Evolutionary conservation across 2,113 vertebrate species (phyloP), one percentile per base, ranked within the genome.

Genomic region (Zingel zingel): DNA sequence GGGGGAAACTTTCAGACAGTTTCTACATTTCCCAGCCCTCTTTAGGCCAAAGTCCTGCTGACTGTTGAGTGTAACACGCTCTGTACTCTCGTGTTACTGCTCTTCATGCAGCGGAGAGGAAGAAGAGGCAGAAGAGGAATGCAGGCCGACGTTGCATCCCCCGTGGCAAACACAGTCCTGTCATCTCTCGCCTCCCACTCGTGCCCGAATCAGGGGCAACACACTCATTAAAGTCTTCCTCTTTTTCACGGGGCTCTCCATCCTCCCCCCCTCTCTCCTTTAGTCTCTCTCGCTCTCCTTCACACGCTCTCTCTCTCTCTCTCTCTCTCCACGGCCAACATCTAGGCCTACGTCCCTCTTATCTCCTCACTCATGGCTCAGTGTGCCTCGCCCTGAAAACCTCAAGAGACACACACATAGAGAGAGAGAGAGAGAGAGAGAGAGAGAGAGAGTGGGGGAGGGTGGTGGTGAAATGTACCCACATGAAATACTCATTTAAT

Each of bases 151-250:
- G 9, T 72, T 65, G 69, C 77, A 53, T 83, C 74, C 45, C 87
- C 78, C 70, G 1, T 73, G 81, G 83, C 86, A 68, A 39, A 65
- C 83, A 27, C 70, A 62, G 74, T 56, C 70, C 78, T 77, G 87
- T 89, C 84, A 85, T 82, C 86, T 82, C 83, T 76, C 59, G 76
- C 84, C 73, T 87, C 47, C 21, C 57, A 33, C 80, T 81, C 62
- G 62, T 86, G 71, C 59, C 64, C 30, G 73, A 83, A 82, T 85
- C 79, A 78, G 79, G 72, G 75, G 51, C 79, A 87, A 83, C 68
- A 7, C 61, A 68, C 90, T 89, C 84, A 85, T 91, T 89, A 86
- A 10, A 79, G 82, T 65, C 71, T 77, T 76, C 50, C 62, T 89
- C 68, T 66, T 56, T 64, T 81, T 82, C 81, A 79, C 51, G 11